Evolutionary conservation across 2,113 vertebrate species (phyloP).

Genomic region (Bos indicus): DNA sequence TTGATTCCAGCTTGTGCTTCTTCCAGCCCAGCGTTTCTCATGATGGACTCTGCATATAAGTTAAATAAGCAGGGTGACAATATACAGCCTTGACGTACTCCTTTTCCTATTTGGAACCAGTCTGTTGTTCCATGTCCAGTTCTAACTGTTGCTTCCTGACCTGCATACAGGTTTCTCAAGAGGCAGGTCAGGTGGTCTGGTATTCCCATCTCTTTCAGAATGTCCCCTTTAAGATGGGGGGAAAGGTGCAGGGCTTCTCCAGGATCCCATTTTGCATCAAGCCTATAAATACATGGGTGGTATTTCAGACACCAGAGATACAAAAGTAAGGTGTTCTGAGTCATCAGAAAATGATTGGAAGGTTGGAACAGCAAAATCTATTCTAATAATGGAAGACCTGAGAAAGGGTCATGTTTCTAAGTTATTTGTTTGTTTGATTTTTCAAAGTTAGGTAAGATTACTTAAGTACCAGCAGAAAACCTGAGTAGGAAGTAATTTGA

Average conservation of each 20-base stretch:
- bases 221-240: not conserved
- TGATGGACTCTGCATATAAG: not conserved
- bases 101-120: not conserved
- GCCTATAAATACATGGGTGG: rapidly evolving
- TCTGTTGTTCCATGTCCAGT: not conserved
- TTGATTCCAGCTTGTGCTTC: not conserved
- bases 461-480: not conserved
- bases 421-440: not conserved
- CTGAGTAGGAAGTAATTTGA: not conserved
- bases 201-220: not conserved
- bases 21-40: not conserved
- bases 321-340: not conserved
- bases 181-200: not conserved
- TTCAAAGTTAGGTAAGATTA: not conserved
- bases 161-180: not conserved
- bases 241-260: not conserved
- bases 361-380: not conserved
- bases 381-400: rapidly evolving
- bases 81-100: not conserved
- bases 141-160: not conserved
- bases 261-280: not conserved
- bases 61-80: not conserved
- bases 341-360: not conserved
- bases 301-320: not conserved
- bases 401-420: not conserved